Evolutionary conservation across 2,797 vertebrate genomes (phyloP).

Genomic region (Squalus acanthias): DNA sequence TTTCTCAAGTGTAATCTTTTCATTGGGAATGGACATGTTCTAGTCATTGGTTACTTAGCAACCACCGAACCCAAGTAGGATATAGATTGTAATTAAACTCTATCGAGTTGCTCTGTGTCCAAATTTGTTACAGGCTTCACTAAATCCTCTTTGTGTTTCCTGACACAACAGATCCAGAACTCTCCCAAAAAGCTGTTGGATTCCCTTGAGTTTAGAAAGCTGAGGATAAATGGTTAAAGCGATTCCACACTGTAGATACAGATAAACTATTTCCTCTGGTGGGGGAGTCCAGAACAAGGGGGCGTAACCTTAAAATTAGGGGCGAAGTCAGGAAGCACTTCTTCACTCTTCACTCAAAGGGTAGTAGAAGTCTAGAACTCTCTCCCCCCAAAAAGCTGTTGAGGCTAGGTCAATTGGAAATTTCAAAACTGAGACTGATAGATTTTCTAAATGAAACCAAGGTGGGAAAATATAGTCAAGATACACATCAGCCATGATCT

Average conservation of each 20-base stretch:
- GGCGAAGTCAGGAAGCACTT: neutral
- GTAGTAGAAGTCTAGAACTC: neutral
- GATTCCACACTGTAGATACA: neutral
- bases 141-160: neutral
- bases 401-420: neutral
- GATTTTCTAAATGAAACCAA: neutral
- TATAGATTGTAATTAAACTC: neutral
- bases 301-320: neutral
- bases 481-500: neutral
- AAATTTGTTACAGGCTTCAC: neutral
- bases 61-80: neutral
- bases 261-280: neutral
- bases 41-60: neutral
- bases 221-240: neutral
- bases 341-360: neutral
- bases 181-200: neutral
- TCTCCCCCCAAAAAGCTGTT: neutral
- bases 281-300: neutral
- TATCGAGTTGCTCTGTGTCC: neutral
- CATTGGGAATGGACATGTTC: neutral
- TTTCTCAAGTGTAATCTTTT: neutral
- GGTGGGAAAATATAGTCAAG: neutral
- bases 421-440: neutral
- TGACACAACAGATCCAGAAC: neutral
- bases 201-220: neutral